Conservation (phyloP, 64 coral and sea anemone genomes). For the Montipora foliosa region DNA sequence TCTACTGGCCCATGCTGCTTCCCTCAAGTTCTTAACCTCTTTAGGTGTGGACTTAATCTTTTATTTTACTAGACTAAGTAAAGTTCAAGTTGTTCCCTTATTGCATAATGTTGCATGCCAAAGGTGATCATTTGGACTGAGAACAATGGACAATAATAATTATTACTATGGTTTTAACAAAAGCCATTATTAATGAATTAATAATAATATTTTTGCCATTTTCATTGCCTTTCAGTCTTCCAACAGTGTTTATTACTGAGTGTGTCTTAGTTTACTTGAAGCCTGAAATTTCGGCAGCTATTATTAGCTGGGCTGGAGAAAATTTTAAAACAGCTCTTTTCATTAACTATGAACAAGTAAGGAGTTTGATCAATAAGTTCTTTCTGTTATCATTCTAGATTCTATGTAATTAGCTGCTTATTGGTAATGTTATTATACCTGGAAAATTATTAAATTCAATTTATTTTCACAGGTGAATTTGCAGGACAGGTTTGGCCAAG, state of each 20-base stretch:
- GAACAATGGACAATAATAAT: too few relatives aligned
- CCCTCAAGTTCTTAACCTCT: too few relatives aligned
- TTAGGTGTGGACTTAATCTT: too few relatives aligned
- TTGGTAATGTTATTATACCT: too few relatives aligned
- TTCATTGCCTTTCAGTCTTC: conserved; percentile 61
- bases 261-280: conserved; percentile 97
- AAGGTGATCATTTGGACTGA: too few relatives aligned
- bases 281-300: conserved; percentile 73
- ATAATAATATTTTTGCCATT: not conserved
- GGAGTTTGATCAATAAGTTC: not conserved
- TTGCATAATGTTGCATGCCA: too few relatives aligned
- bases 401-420: not conserved
- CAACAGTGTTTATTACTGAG: conserved; percentile 92
- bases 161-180: too few relatives aligned
- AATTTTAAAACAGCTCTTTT: conserved; percentile 95
- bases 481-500: conserved; percentile 97
- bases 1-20: too few relatives aligned
- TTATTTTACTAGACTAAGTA: too few relatives aligned
- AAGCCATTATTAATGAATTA: not conserved
- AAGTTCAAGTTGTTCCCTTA: not conserved
- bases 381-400: not conserved
- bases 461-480: conserved; percentile 79
- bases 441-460: too few relatives aligned
- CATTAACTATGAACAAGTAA: conserved; percentile 96
- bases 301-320: conserved; percentile 90